A percentile compares a stretch with the other conserved stretches of the same genome.
Evolutionary conservation across 2,797 vertebrate species (phyloP).

Genomic region (Kryptopterus vitreolus): DNA sequence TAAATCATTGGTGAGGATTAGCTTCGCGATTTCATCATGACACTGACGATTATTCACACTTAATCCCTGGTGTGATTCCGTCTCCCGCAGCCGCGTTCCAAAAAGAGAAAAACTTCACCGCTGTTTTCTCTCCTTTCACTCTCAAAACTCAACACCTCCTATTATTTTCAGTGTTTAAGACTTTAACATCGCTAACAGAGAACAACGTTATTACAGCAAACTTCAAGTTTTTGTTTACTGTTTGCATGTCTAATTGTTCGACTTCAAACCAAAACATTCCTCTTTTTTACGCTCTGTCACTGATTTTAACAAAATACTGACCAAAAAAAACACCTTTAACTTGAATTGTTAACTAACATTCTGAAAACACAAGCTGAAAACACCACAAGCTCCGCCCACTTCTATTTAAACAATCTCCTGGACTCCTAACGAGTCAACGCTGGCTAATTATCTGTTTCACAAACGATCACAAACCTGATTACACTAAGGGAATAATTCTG

Average conservation of each 20-base stretch:
- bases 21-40: neutral
- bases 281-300: neutral
- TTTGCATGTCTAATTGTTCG: neutral
- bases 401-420: neutral
- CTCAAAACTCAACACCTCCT: neutral
- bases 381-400: neutral
- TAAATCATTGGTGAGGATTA: conserved; percentile 3
- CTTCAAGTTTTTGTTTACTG: neutral
- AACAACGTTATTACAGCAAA: neutral
- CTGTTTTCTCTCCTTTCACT: neutral
- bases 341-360: neutral
- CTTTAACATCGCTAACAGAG: neutral
- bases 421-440: neutral
- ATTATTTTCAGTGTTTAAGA: neutral
- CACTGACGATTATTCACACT: neutral
- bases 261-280: neutral
- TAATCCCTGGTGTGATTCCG: neutral
- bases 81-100: neutral
- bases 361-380: neutral
- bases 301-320: neutral
- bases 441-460: neutral
- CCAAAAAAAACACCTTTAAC: neutral
- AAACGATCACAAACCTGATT: neutral
- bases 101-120: neutral
- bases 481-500: neutral